Percentiles rank a stretch among this genome's conserved stretches.
Conservation (phyloP, 2,113 vertebrate species). For the Cochlearius cochlearius region DNA sequence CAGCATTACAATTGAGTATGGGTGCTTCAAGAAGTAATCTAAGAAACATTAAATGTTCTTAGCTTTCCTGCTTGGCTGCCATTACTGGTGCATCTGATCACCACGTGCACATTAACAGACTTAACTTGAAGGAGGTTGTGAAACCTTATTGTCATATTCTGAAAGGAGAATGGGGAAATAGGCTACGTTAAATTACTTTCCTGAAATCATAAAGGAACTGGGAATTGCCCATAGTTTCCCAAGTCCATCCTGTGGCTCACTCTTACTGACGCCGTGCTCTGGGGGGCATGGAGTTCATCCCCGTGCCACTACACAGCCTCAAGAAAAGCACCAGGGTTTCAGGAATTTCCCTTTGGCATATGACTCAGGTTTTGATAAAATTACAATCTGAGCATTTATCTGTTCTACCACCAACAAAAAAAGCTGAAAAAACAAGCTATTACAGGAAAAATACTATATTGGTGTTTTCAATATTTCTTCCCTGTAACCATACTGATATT, state of each 20-base stretch:
- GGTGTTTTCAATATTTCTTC: background rate
- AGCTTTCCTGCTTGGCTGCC: background rate
- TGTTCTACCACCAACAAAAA: background rate
- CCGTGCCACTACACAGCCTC: background rate
- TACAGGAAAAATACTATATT: background rate
- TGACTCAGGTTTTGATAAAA: background rate
- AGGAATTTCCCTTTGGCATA: background rate
- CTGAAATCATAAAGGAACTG: background rate
- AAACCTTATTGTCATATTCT: background rate
- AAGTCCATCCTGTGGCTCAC: background rate
- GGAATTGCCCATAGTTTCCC: background rate
- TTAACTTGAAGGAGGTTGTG: background rate
- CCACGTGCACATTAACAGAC: background rate
- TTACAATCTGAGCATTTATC: background rate
- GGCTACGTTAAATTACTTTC: background rate
- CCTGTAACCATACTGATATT: background rate
- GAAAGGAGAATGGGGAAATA: background rate
- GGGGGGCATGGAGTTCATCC: background rate
- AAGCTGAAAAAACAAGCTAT: background rate
- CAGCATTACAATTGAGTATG: background rate
- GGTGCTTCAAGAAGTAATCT: background rate
- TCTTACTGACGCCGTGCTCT: fast-evolving
- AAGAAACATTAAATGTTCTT: background rate
- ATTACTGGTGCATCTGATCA: background rate
- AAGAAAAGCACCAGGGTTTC: background rate